phyloP scores from a whole-genome alignment of 2,888 invertebrate species.

The Eupeodes luniger region DNA sequence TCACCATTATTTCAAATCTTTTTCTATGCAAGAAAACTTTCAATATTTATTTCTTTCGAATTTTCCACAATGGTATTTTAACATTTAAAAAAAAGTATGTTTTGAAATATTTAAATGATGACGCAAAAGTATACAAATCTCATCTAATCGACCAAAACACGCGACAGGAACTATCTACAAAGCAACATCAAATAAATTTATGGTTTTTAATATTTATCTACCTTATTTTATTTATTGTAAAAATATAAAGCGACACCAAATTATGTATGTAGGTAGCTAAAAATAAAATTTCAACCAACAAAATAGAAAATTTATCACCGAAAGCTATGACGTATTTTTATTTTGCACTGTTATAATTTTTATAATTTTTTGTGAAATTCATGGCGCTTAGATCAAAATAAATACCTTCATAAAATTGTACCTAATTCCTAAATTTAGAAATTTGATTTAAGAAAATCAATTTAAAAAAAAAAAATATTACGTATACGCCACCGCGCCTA shows the following conservation, averaged over 20 bases:
- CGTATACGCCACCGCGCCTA: constrained; percentile 61
- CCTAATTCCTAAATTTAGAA: not conserved
- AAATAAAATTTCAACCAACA: not conserved
- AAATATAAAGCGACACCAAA: not conserved
- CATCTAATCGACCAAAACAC: constrained; percentile 16
- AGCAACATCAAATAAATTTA: constrained; percentile 9
- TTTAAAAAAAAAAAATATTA: constrained; percentile 35
- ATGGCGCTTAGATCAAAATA: constrained; percentile 13
- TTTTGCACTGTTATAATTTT: not conserved
- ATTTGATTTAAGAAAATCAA: not conserved
- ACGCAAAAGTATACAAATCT: constrained; percentile 35
- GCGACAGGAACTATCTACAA: constrained; percentile 37
- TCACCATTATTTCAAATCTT: not conserved
- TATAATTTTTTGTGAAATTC: constrained; percentile 1
- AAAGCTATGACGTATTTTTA: not conserved
- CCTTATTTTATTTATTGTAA: not conserved
- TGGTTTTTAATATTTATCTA: constrained; percentile 9
- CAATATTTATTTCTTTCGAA: not conserved
- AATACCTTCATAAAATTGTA: not conserved
- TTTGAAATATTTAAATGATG: constrained; percentile 49
- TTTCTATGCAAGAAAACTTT: not conserved
- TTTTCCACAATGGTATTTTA: constrained; percentile 27
- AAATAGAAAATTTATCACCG: not conserved
- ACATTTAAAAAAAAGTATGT: not conserved
- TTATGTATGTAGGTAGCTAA: constrained; percentile 3